Evolutionary conservation across 92 coral and sea anemone genomes (phyloP).

Genomic region (Muricea muricata): DNA sequence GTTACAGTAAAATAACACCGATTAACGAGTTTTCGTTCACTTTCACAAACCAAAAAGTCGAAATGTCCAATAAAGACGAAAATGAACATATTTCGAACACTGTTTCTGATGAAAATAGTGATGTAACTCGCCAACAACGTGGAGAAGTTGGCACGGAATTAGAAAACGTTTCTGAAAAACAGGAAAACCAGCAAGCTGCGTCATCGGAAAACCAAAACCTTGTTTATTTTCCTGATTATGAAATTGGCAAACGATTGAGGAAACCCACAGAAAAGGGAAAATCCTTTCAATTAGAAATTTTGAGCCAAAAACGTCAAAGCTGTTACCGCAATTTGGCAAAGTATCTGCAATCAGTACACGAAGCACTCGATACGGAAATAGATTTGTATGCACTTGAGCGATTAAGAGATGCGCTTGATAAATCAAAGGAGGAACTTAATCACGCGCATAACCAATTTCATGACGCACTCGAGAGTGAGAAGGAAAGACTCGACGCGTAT

Average conservation of each 20-base stretch:
- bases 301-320: constrained; percentile 4
- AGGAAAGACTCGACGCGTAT: too few relatives aligned
- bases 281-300: neutral
- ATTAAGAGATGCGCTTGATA: neutral
- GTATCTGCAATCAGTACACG: neutral
- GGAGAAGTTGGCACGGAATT: constrained; percentile 7
- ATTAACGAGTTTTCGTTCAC: neutral
- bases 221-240: neutral
- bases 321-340: constrained; percentile 10
- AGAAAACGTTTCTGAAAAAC: neutral
- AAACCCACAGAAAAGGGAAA: constrained; percentile 3
- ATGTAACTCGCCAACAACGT: neutral
- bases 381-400: neutral
- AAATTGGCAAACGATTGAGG: neutral
- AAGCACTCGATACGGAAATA: neutral
- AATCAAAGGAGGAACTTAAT: constrained; percentile 1
- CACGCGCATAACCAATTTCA: neutral
- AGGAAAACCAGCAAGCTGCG: neutral
- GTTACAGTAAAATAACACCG: neutral
- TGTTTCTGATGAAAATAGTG: neutral
- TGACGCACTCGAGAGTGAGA: neutral
- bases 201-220: neutral
- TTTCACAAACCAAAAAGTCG: neutral
- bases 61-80: too few relatives aligned
- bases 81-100: neutral